A percentile compares a stretch with the other conserved stretches of the same genome.
phyloP scores from a whole-genome alignment of 2,888 invertebrate species.

The Clitarchus hookeri region DNA sequence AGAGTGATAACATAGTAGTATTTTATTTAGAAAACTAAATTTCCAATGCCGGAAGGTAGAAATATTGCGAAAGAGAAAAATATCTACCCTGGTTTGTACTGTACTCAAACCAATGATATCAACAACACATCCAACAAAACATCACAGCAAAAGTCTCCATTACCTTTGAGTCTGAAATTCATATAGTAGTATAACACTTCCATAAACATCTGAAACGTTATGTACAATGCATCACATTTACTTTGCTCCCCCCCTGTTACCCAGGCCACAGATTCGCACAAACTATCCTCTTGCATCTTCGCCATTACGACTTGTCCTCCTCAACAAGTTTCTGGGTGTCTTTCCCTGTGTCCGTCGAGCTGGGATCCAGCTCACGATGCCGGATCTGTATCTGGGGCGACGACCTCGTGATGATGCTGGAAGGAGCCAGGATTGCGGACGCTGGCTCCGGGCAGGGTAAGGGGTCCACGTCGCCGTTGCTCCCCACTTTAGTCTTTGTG shows the following conservation, averaged over 20 bases:
- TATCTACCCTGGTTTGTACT: neutral
- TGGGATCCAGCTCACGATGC: conserved; percentile 81
- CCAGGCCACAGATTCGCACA: neutral
- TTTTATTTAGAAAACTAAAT: neutral
- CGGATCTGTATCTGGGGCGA: conserved; percentile 74
- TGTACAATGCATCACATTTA: conserved; percentile 19
- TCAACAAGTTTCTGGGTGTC: conserved; percentile 90
- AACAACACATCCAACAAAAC: conserved; percentile 4
- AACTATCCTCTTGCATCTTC: neutral
- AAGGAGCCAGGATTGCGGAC: conserved; percentile 79
- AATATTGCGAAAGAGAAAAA: neutral
- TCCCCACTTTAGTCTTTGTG: conserved; percentile 61
- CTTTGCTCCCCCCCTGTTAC: conserved; percentile 7
- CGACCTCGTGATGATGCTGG: conserved; percentile 77
- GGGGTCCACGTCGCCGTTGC: conserved; percentile 37
- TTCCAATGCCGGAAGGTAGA: neutral
- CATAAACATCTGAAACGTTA: conserved; percentile 12
- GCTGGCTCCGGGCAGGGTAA: conserved; percentile 57
- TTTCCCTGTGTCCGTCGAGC: conserved; percentile 81
- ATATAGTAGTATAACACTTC: conserved; percentile 12
- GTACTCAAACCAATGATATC: neutral
- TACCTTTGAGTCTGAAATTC: neutral
- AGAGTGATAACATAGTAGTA: neutral
- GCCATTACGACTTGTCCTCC: conserved; percentile 75
- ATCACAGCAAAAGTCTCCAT: conserved; percentile 12